These are phyloP conservation scores for Cynoglossus semilaevis DNA, from an alignment of 2,113 vertebrate genomes.

Conservation along the genomic window DNA sequence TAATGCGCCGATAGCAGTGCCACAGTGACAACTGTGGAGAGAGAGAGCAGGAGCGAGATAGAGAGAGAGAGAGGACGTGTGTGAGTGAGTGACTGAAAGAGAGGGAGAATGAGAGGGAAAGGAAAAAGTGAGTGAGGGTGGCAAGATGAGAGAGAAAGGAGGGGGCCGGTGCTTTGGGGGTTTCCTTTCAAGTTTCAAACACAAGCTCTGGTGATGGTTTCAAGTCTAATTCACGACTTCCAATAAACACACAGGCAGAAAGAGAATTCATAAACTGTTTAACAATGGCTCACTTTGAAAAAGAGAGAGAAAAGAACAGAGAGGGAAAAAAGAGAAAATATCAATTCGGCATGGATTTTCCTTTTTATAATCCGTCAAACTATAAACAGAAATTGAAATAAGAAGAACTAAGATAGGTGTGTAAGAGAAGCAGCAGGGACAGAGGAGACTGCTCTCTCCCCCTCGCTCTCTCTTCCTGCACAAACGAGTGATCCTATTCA, in stretches of 20 bases:
- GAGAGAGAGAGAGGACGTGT: constrained; percentile 26
- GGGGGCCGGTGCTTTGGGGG: constrained; percentile 48
- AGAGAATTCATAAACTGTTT: constrained; percentile 77
- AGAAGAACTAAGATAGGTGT: constrained; percentile 67
- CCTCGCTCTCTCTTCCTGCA: constrained; percentile 32
- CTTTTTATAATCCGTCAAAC: constrained; percentile 69
- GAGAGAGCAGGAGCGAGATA: constrained; percentile 47
- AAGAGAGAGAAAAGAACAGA: constrained; percentile 44
- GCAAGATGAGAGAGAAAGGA: constrained; percentile 26
- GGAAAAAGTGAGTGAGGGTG: constrained; percentile 15
- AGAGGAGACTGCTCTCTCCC: constrained; percentile 45
- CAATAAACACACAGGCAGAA: constrained; percentile 75
- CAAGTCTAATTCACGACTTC: constrained; percentile 76
- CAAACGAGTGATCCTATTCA: constrained; percentile 61
- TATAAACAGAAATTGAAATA: constrained; percentile 76
- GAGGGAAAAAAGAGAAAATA: constrained; percentile 35
- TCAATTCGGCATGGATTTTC: constrained; percentile 43
- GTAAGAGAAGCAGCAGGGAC: constrained; percentile 60
- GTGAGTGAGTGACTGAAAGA: constrained; percentile 25
- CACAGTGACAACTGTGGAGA: constrained; percentile 72
- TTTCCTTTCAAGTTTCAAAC: constrained; percentile 79
- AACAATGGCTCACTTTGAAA: constrained; percentile 74
- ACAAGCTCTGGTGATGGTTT: constrained; percentile 74
- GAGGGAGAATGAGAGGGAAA: constrained; percentile 10
- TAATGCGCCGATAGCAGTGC: constrained; percentile 76